These are phyloP conservation scores for Tokudaia tokunoshimensis DNA, from an alignment of 2,797 vertebrate species.

Conservation along the genomic window DNA sequence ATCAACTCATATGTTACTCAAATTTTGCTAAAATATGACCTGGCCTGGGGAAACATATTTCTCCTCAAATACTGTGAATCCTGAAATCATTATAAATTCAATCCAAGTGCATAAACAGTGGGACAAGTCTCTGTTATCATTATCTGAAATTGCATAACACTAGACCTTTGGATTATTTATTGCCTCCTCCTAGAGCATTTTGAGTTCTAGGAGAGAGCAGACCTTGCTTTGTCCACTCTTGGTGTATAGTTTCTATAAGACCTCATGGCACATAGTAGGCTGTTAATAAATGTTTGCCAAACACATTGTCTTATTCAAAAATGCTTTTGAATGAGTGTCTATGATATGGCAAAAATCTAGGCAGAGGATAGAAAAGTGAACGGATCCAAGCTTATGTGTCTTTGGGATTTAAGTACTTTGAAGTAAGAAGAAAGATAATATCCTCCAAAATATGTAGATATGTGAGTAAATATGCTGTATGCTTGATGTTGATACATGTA, in stretches of 20 bases:
- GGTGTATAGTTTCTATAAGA: neutral
- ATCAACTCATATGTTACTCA: neutral
- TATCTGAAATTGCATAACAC: neutral
- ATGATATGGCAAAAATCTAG: neutral
- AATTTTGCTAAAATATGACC: slow-evolving; percentile 14
- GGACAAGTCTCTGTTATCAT: neutral
- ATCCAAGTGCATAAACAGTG: neutral
- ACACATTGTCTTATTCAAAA: slow-evolving; percentile 8
- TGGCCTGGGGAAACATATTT: neutral
- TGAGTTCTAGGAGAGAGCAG: neutral
- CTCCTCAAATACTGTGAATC: slow-evolving; percentile 14
- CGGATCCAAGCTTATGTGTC: neutral
- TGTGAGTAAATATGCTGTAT: neutral
- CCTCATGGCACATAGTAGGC: neutral
- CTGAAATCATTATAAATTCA: neutral
- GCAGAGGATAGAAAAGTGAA: neutral
- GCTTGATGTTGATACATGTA: neutral
- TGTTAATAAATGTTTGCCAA: slow-evolving; percentile 38
- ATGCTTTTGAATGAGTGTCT: neutral
- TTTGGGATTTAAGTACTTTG: slow-evolving; percentile 27
- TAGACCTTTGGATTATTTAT: slow-evolving; percentile 17
- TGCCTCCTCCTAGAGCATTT: neutral
- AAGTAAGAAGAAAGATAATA: neutral
- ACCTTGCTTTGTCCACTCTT: neutral
- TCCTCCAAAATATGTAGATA: neutral